Percentiles rank a stretch among this genome's conserved stretches.
Evolutionary conservation across 2,888 invertebrate species (phyloP).

Genomic region (Machimus atricapillus): DNA sequence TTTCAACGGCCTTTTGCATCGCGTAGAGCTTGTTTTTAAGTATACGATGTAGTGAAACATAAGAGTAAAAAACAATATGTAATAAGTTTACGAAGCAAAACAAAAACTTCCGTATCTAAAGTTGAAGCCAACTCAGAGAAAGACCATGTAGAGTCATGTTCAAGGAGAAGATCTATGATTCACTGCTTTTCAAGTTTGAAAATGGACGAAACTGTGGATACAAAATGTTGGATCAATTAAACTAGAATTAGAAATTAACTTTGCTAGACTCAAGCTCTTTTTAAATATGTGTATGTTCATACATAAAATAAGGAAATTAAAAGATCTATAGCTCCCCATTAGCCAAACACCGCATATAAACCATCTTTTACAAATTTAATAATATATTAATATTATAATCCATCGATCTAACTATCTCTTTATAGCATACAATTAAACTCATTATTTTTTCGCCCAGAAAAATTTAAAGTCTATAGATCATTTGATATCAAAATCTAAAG

Average conservation of each 20-base stretch:
- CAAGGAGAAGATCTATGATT: constrained; percentile 6
- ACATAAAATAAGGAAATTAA: not conserved
- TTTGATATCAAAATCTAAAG: not conserved
- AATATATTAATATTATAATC: too few species aligned
- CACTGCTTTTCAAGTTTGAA: not conserved
- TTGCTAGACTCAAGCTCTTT: too few species aligned
- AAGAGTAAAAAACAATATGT: not conserved
- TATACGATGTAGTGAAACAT: not conserved
- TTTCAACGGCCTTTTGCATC: not conserved
- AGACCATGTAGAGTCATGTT: constrained; percentile 2
- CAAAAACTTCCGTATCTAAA: constrained; percentile 4
- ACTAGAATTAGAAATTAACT: not conserved
- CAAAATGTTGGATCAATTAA: not conserved
- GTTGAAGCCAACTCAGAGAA: not conserved
- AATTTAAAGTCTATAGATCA: too few species aligned
- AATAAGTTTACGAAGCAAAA: not conserved
- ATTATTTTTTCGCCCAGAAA: too few species aligned
- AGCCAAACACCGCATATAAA: not conserved
- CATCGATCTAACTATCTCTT: too few species aligned
- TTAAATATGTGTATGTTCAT: not conserved
- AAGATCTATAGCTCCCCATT: not conserved
- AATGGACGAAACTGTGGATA: not conserved
- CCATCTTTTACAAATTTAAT: not conserved
- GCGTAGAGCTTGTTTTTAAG: not conserved
- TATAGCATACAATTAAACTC: too few species aligned